Percentiles rank a stretch among this genome's conserved stretches.
phyloP scores from a whole-genome alignment of 2,113 vertebrate genomes.

The Myiagra hebetior region DNA sequence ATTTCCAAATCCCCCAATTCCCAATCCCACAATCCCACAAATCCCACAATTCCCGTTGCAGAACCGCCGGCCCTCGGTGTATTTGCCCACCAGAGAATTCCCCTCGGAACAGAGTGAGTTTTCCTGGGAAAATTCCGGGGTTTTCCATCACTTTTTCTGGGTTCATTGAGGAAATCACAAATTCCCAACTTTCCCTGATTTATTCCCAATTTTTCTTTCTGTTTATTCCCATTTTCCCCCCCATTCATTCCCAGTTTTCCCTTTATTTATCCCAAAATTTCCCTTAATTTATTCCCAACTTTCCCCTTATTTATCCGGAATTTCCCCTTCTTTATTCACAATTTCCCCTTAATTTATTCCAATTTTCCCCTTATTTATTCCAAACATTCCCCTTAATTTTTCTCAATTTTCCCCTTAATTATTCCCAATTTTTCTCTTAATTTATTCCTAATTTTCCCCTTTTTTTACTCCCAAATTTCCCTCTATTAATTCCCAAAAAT shows the following conservation, averaged over 20 bases:
- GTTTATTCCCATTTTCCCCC: not conserved
- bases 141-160: rapidly evolving
- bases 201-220: not conserved
- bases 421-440: rapidly evolving
- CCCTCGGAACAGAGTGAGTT: not conserved
- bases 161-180: rapidly evolving
- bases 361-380: rapidly evolving
- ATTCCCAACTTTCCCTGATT: rapidly evolving
- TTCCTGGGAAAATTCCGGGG: rapidly evolving
- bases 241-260: no score
- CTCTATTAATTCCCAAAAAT: not conserved
- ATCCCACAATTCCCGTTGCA: not conserved
- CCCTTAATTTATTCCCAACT: not conserved
- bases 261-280: no score
- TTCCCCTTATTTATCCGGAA: no score
- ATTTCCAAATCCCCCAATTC: not conserved
- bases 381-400: no score
- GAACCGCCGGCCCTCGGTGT: not conserved
- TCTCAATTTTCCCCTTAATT: no score
- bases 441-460: rapidly evolving
- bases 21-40: not conserved
- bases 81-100: not conserved
- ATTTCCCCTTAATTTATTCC: not conserved
- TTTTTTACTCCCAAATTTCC: not conserved
- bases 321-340: not conserved